Evolutionary conservation across 2,113 vertebrate genomes (phyloP), one percentile per base, ranked within the genome.

Genomic region (Sturnus vulgaris): DNA sequence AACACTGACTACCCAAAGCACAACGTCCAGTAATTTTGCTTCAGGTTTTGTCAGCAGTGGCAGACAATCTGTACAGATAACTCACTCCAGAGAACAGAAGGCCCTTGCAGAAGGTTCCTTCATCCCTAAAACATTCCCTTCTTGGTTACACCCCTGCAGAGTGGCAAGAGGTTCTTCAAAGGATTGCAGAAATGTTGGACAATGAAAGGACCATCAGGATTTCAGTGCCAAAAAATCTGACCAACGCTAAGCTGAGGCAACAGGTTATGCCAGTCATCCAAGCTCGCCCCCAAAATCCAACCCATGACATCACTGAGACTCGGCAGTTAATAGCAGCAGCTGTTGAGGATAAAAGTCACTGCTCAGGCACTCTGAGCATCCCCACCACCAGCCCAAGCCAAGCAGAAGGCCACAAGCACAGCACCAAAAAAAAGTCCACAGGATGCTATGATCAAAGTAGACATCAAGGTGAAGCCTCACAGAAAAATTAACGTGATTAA

Each of bases 281-380:
- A 57, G 72, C 86, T 79, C 0, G 3, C 77, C 92, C 69, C 89
- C 8, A 28, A 95, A 95, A 93, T 92, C 83, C 91, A 95, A 57
- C 61, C 86, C 93, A 60, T 95, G 92, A 97, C 81, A 89, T 97
- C 95, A 95, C 44, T 0, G 23, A 91, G 81, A 53, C 53, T 75
- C 61, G 0, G 57, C 81, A 84, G 69, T 61, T 84, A 78, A 69
- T 91, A 93, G 4, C 95, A 92, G 94, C 95, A 97, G 94, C 94
- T 97, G 96, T 91, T 91, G 89, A 93, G 94, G 83, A 94, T 85
- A 89, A 93, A 95, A 96, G 86, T 94, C 91, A 89, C 49, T 73
- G 86, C 76, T 88, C 71, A 86, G 91, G 94, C 94, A 96, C 92
- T 88, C 82, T 40, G 71, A 92, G 76, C 79, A 92, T 86, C 68